Conservation (phyloP, 2,113 vertebrate genomes). For the Gobius niger region DNA sequence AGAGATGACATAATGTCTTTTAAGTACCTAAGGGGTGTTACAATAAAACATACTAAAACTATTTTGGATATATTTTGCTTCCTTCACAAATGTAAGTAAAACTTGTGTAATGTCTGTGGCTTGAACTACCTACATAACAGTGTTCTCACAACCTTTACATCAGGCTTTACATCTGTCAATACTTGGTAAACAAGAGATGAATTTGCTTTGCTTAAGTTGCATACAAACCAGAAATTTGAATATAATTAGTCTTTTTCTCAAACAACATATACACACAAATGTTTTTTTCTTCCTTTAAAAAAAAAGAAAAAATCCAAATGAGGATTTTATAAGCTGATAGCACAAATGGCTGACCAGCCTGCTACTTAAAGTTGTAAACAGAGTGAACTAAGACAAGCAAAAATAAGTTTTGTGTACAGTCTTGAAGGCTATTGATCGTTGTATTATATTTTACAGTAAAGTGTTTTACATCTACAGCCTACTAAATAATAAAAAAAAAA, state of each 20-base stretch:
- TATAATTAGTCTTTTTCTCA: neutral
- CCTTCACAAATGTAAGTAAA: constrained; percentile 15
- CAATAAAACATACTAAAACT: constrained; percentile 22
- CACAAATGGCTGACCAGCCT: constrained; percentile 34
- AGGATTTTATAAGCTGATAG: constrained; percentile 34
- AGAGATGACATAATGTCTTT: constrained; percentile 57
- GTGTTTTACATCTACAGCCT: neutral
- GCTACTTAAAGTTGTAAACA: constrained; percentile 40
- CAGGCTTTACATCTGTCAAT: neutral
- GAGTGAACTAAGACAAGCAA: constrained; percentile 21
- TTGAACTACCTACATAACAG: constrained; percentile 32
- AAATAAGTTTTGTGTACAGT: constrained; percentile 20
- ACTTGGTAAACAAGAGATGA: constrained; percentile 8
- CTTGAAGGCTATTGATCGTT: constrained; percentile 55
- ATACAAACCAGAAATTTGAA: constrained; percentile 22
- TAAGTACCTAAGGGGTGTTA: constrained; percentile 41
- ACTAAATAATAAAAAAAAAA: constrained; percentile 4
- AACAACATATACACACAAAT: neutral
- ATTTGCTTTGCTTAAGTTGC: constrained; percentile 23
- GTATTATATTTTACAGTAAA: constrained; percentile 19
- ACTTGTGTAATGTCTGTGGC: constrained; percentile 26
- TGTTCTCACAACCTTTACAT: constrained; percentile 30
- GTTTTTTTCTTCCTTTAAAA: neutral
- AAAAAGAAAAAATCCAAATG: constrained; percentile 17
- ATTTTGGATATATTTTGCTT: neutral